Evolutionary conservation across 2,797 vertebrate species (phyloP).

Genomic region (Centropyge bicolor): DNA sequence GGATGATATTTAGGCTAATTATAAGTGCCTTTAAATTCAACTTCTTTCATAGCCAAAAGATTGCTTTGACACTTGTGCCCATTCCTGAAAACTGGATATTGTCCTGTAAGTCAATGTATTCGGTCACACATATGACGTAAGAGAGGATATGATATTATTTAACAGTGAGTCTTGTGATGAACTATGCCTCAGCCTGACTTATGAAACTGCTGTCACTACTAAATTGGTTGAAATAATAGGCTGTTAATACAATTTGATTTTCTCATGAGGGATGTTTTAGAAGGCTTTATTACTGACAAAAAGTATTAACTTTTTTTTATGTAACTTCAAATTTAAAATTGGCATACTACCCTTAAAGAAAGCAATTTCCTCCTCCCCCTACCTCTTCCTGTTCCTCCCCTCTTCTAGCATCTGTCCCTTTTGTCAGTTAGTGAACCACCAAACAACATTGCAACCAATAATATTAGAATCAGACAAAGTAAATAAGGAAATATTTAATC

Average conservation of each 20-base stretch:
- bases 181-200: not conserved
- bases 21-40: not conserved
- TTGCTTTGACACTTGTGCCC: not conserved
- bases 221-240: not conserved
- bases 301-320: not conserved
- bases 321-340: not conserved
- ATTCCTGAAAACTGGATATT: not conserved
- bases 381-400: not conserved
- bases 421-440: not conserved
- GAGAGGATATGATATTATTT: not conserved
- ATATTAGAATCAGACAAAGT: slow-evolving; percentile 10
- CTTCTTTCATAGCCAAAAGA: not conserved
- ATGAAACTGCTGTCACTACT: not conserved
- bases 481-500: slow-evolving; percentile 51
- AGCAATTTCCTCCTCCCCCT: not conserved
- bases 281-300: not conserved
- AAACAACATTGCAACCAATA: not conserved
- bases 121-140: not conserved
- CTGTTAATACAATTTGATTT: not conserved
- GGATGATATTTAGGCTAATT: not conserved
- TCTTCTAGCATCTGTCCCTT: not conserved
- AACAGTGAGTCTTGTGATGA: not conserved
- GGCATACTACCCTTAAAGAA: not conserved
- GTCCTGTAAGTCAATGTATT: not conserved
- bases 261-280: not conserved